These are phyloP conservation scores for Parnassius orleans DNA, from an alignment of 2,888 invertebrate species.

Conservation along the genomic window DNA sequence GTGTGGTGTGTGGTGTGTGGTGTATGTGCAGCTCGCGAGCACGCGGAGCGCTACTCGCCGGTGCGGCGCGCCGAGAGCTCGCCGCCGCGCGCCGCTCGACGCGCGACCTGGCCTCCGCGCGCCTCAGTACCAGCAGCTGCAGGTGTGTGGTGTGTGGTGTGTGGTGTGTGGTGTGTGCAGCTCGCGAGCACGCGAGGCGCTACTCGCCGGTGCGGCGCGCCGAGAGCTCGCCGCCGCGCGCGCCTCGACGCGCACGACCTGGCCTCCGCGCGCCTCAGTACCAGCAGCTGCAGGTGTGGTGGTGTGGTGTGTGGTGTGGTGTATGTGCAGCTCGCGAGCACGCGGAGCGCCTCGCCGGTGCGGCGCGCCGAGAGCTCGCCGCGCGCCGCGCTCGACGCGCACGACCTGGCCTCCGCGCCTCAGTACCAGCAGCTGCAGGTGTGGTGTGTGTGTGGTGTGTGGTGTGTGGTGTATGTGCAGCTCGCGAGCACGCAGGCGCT, in stretches of 20 bases:
- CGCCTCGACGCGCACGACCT: slow-evolving; percentile 90
- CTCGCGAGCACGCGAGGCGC: slow-evolving; percentile 78
- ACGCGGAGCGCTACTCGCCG: no score
- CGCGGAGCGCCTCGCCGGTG: no score
- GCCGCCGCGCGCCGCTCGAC: slow-evolving; percentile 39
- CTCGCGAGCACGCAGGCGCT: slow-evolving; percentile 79
- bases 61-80: no score
- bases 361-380: no score
- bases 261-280: slow-evolving; percentile 84
- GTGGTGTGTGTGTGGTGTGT: no score
- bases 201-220: slow-evolving; percentile 91
- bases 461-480: slow-evolving; percentile 39
- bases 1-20: slow-evolving; percentile 1
- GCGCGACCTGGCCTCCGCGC: slow-evolving; percentile 81
- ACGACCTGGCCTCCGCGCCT: no score
- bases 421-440: slow-evolving; percentile 79
- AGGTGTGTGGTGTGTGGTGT: no score
- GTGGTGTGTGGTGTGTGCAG: no score
- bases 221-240: slow-evolving; percentile 65
- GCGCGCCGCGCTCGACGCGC: no score
- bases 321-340: no score
- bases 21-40: no score
- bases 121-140: slow-evolving; percentile 83
- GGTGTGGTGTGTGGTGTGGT: no score
- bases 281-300: slow-evolving; percentile 42